Base-by-base conservation (phyloP, 2,888 invertebrate genomes). In the Drosophila meridionalis region DNA sequence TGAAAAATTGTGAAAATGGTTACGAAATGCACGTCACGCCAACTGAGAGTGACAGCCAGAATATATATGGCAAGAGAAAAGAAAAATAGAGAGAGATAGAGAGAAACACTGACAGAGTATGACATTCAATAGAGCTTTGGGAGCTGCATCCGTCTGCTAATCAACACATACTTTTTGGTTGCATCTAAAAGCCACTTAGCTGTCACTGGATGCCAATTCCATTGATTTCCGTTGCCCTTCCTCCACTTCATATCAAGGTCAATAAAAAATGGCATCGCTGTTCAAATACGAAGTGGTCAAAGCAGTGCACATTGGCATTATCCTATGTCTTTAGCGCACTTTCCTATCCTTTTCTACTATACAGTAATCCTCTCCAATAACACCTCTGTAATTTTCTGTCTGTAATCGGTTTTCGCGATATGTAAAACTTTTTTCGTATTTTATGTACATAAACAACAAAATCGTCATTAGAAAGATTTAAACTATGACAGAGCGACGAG, bases 371-470 rank as follows among this genome's bases (percentile, higher is more conserved):
- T 20, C 20, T 20, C 20, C 1, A 20, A 20, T 20, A 30, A 11
- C 38, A 14, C 20, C 20, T 20, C 20, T 20, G 20, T 20, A 20
- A 20, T 20, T 20, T 20, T 20, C 20, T 20, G 20, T 73, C n/a
- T n/a, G n/a, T 78, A 61, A 73, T 71, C 66, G 71, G 6, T 40
- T 72, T 75, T 69, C 56, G 66, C 66, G 61, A 66, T 68, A 73
- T 53, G 50, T 34, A 50, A 65, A 78, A 68, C 58, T 81, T 66
- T 69, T 55, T 57, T 55, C 60, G 71, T 67, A 63, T 60, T 74
- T 45, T 42, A n/a, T 20, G 20, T 60, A 11, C 40, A 11, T 4
- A 28, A 12, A 45, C 9, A 55, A 73, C 55, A 42, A 42, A 53
- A 36, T 58, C 52, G 7, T 64, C 64, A 75, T 64, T 66, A 30